Base-by-base conservation (phyloP, 2,888 invertebrate species). In the Cyrtodaria siliqua region DNA sequence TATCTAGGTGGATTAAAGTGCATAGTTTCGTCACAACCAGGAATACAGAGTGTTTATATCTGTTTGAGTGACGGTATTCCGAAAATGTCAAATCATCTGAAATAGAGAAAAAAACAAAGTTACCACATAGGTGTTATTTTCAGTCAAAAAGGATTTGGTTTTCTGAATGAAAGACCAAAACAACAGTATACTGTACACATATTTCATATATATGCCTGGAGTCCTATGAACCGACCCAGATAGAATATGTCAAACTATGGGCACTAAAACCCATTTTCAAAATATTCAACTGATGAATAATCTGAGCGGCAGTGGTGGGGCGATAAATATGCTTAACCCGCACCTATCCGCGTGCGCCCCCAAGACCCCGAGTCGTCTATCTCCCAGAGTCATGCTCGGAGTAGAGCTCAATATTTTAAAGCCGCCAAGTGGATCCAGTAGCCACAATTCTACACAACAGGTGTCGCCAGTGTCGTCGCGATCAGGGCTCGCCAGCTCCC, bases 321-420 rank as follows among this genome's bases (percentile, higher is more conserved):
- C 9, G 1, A 27, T 16, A 18, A 53, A 53, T 33, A 12, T 4
- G 33, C 33, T 33, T 12, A 33, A 33, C 33, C 33, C 33, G 27
- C 53, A 23, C 53, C 16, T n/a, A 18, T 9, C 26, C 53, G 16
- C n/a, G 26, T 2, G 26, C 16, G 9, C 9, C 2, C 53, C 56
- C 26, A 64, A 47, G 20, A 18, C 63, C 4, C 75, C 79, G 3
- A 44, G 53, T n/a, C 70, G 84, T 9, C 79, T 87, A 27, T 87
- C 86, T 8, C 87, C 87, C 16, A 70, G 87, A 33, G 87, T 86
- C 20, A 86, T 84, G 84, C 52, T 83, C 9, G 86, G 84, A 24
- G 84, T 84, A 24, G 82, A 87, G 26, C 75, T 86, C n/a, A 79
- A 83, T 26, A 79, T 86, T 44, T 66, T 81, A 18, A 85, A 80